A percentile compares a stretch with the other conserved stretches of the same genome.
Conservation (phyloP, 2,888 invertebrate species). For the Microctonus aethiopoides region DNA sequence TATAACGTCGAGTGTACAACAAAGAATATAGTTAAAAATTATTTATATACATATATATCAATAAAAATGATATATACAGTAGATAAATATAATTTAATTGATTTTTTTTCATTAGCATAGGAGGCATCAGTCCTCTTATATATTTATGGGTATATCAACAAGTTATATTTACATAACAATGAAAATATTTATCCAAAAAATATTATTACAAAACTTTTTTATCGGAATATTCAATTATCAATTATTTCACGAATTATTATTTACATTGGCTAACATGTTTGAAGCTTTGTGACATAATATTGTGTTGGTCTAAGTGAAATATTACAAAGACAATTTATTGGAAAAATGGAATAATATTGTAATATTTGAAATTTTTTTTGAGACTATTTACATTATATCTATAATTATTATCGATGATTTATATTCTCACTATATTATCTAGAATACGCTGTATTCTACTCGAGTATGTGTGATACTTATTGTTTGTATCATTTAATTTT, state of each 20-base stretch:
- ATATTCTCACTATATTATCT: background rate
- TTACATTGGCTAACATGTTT: background rate
- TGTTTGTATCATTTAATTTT: background rate
- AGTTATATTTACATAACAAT: background rate
- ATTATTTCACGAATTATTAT: background rate
- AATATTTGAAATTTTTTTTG: background rate
- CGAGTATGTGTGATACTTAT: background rate
- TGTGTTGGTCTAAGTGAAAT: background rate
- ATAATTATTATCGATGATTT: background rate
- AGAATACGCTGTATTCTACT: background rate
- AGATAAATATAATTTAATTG: background rate
- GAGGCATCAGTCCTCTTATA: background rate
- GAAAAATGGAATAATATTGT: background rate
- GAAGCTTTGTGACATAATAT: background rate
- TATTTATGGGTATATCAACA: background rate
- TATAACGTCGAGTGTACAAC: background rate
- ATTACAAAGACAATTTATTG: background rate
- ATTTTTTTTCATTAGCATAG: background rate
- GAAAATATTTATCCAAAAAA: background rate
- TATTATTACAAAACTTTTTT: background rate
- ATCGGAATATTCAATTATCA: background rate
- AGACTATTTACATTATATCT: background rate
- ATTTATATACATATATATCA: background rate
- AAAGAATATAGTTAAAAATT: background rate
- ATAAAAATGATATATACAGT: background rate